Evolutionary conservation across 2,888 invertebrate species (phyloP), one percentile per base, ranked within the genome.

Genomic region (Limnephilus marmoratus): DNA sequence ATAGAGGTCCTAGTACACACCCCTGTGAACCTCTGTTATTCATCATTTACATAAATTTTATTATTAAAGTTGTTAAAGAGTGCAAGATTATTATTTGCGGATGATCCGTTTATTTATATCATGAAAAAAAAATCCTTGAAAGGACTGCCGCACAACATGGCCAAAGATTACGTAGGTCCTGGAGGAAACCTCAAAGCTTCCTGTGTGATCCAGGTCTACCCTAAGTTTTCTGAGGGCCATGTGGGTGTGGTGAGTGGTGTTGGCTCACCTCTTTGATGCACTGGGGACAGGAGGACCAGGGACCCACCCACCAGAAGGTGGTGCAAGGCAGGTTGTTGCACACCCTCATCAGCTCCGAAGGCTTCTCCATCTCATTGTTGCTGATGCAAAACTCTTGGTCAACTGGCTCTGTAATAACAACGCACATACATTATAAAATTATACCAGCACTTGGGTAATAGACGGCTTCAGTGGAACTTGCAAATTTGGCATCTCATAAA

Each of bases 261-360:
- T 83, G 37, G 34, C 94, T 90, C 92, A 93, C 93, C 91, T 93
- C 93, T 91, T 93, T 92, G 83, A 93, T 9, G 85, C 94, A 94
- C 2, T 91, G 90, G 4, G 97, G 97, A 95, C 99, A 99, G 92
- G 97, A 97, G 94, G 98, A 98, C 99, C 99, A 99, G 0, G 98
- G 97, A 0, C 98, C 98, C 41, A 97, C 96, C 98, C 98, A 98
- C 98, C 98, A 99, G n/a, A 97, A 97, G 15, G 94, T 93, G 94
- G 97, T 97, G 94, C 97, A 97, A 81, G 96, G 96, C 94, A 97
- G 96, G 92, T 96, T 96, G 94, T 97, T 97, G 95, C 98, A 98
- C 85, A 96, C 95, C 94, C 97, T 96, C 94, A 97, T 96, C 94
- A 97, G 95, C 94, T 97, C 97, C 85, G 96, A 95, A 37, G 97